Percentiles rank a stretch among this genome's conserved stretches.
phyloP scores from a whole-genome alignment of 2,888 invertebrate species.

The Nemoura dubitans region DNA sequence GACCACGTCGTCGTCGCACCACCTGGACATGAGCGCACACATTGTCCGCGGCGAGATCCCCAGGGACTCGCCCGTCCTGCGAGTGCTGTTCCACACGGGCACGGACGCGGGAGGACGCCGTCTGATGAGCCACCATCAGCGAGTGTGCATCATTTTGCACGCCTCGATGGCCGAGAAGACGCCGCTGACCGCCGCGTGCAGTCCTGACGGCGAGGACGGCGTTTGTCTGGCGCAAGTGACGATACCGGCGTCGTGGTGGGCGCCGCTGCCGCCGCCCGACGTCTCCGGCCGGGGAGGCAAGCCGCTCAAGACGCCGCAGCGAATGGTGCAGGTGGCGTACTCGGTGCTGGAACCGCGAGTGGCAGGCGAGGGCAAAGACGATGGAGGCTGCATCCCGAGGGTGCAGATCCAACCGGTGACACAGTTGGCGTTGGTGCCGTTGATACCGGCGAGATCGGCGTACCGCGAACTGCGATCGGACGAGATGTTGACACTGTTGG shows the following conservation, averaged over 20 bases:
- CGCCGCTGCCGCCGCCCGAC: conserved; percentile 70
- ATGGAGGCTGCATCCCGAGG: conserved; percentile 78
- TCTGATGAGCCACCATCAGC: conserved; percentile 71
- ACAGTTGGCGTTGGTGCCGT: conserved; percentile 69
- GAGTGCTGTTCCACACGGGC: conserved; percentile 92
- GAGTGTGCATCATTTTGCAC: conserved; percentile 83
- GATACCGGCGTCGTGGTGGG: conserved; percentile 93
- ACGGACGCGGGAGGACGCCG: conserved; percentile 83
- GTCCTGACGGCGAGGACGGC: conserved; percentile 91
- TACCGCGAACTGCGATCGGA: conserved; percentile 87
- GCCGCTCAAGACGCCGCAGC: conserved; percentile 71
- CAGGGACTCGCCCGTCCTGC: conserved; percentile 88
- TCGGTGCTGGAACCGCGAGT: conserved; percentile 86
- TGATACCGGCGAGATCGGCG: conserved; percentile 80
- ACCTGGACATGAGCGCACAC: conserved; percentile 92
- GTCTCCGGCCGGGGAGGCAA: conserved; percentile 65
- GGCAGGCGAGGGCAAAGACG: conserved; percentile 61
- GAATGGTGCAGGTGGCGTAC: conserved; percentile 83
- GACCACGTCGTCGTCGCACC: conserved; percentile 64
- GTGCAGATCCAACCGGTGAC: conserved; percentile 72
- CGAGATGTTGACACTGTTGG: conserved; percentile 82
- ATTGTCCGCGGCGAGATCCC: conserved; percentile 87
- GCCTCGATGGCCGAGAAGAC: conserved; percentile 66
- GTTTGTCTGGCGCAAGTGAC: conserved; percentile 90
- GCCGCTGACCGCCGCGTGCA: conserved; percentile 87